Percentiles rank a stretch among this genome's conserved stretches.
These are phyloP conservation scores for Myodes glareolus DNA, from an alignment of 2,113 vertebrate species.

Conservation along the genomic window DNA sequence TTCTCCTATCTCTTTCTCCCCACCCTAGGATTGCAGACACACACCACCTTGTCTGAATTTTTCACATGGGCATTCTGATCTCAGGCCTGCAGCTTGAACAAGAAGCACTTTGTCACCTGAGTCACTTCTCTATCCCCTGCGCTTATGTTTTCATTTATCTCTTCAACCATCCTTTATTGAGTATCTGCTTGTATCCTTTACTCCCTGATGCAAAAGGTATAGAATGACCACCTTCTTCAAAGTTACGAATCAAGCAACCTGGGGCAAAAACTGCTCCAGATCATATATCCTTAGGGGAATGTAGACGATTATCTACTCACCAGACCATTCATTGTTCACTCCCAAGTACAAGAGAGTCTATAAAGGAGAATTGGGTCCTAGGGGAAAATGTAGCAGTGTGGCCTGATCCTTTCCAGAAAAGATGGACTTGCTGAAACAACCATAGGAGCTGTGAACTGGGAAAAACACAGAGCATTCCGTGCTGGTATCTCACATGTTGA, in stretches of 20 bases:
- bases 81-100: background rate
- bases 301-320: background rate
- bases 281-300: background rate
- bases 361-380: background rate
- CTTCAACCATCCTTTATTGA: background rate
- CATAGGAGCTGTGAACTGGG: background rate
- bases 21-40: background rate
- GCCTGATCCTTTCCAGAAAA: background rate
- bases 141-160: background rate
- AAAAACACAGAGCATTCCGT: background rate
- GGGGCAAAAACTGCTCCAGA: background rate
- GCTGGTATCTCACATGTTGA: background rate
- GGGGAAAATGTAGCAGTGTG: background rate
- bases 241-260: background rate
- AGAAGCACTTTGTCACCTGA: background rate
- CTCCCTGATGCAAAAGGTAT: background rate
- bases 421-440: background rate
- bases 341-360: background rate
- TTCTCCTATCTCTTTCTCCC: background rate
- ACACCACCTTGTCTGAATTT: background rate
- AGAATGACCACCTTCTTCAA: background rate
- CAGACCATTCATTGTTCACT: background rate
- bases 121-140: background rate
- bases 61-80: background rate
- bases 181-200: background rate